Base-by-base conservation (phyloP, 2,888 invertebrate species). In the Tipula lateralis region DNA sequence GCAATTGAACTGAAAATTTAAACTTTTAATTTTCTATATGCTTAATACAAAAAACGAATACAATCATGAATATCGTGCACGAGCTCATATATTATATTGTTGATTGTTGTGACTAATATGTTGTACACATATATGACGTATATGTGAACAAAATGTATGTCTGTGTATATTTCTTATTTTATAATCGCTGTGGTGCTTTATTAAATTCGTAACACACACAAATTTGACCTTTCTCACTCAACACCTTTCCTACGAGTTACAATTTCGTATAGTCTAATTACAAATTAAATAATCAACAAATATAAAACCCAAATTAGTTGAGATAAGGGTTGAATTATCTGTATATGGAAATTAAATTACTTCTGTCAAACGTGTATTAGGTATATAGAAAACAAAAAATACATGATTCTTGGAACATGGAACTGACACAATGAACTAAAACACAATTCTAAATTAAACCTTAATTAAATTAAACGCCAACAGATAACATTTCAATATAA, bases 1-100 rank as follows among this genome's bases (percentile, higher is more conserved):
- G 66, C 66, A 66, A 66, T 66, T 66, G 66, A 66, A 66, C 66
- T 66, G 66, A 24, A 66, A 66, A 66, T 7, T 66, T 66, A 66
- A 66, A 66, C 66, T 66, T 66, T 66, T 66, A 24, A 66, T 24
- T 66, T 66, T 66, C 9, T 24, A 66, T 66, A 24, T 66, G 19
- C 24, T 66, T 24, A 6, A 24, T 12, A 39, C 9, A 66, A 66
- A 66, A 19, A 66, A 50, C 12, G 50, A 50, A 39, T 24, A 66
- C 66, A 66, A 66, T 66, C 66, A 66, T 66, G 24, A 29, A 82
- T 82, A 82, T 30, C 30, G 32, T 30, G 30, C n/a, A 82, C 82
- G 30, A 82, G 82, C 16, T 82, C n/a, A 82, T 82, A 30, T n/a
- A n/a, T n/a, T n/a, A n/a, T n/a, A n/a, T n/a, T n/a, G n/a, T 82